Evolutionary conservation across 2,113 vertebrate species (phyloP).

Genomic region (Aplodontia rufa): DNA sequence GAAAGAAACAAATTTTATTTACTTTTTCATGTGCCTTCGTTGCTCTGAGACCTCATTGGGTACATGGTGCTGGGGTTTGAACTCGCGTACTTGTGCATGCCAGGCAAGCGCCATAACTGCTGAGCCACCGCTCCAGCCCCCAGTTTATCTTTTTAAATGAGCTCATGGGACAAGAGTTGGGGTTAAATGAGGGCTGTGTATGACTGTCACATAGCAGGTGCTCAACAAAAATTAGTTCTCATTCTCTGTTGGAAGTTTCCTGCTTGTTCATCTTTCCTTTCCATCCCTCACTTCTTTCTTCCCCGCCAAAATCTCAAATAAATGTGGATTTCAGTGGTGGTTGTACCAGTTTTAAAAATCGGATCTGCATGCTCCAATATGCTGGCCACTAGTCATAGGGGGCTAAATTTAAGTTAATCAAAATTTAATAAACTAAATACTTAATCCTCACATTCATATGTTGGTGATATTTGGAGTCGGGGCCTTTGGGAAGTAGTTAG

Average conservation of each 20-base stretch:
- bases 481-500: background rate
- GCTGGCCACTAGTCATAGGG: background rate
- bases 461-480: background rate
- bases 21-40: no score
- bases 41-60: no score
- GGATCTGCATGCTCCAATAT: background rate
- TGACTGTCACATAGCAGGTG: no score
- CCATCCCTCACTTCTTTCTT: no score
- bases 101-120: no score
- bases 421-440: no score
- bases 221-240: background rate
- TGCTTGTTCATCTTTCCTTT: background rate
- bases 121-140: no score
- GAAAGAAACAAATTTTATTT: no score
- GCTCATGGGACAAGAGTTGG: background rate
- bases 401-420: background rate
- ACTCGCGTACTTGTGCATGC: no score
- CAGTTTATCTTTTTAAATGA: no score
- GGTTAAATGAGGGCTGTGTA: background rate
- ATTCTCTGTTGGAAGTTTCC: background rate
- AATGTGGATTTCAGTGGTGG: background rate
- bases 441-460: no score
- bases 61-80: no score
- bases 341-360: background rate
- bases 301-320: background rate